Conservation (phyloP, 2,113 vertebrate genomes). For the Trichechus manatus region DNA sequence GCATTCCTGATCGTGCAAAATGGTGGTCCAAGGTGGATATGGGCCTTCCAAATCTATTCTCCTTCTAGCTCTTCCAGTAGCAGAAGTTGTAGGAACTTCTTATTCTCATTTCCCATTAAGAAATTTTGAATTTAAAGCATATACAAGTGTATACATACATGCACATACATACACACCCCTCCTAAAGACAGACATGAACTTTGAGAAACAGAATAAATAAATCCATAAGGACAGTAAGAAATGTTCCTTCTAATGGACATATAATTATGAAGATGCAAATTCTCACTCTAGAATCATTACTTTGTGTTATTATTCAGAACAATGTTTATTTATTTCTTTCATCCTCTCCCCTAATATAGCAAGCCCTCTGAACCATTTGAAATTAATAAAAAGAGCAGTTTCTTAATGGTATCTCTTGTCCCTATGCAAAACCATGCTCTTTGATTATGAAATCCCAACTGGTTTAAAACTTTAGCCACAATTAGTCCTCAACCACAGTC, state of each 20-base stretch:
- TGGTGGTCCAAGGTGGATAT: not conserved
- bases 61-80: not conserved
- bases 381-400: not conserved
- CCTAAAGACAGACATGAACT: not conserved
- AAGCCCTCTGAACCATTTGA: not conserved
- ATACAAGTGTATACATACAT: not conserved
- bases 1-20: not conserved
- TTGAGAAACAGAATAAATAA: not conserved
- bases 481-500: not conserved
- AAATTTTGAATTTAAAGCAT: not conserved
- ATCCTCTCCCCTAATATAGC: not conserved
- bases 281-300: not conserved
- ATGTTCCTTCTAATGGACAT: not conserved
- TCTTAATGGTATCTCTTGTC: not conserved
- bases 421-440: not conserved
- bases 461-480: not conserved
- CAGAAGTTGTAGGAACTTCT: not conserved
- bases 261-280: not conserved
- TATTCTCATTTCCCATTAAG: not conserved
- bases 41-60: not conserved
- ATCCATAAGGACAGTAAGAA: not conserved
- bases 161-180: not conserved
- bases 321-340: conserved; percentile 16
- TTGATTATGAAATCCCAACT: not conserved
- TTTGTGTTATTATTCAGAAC: not conserved